phyloP scores from a whole-genome alignment of 2,113 vertebrate genomes.

The Leiothrix lutea region DNA sequence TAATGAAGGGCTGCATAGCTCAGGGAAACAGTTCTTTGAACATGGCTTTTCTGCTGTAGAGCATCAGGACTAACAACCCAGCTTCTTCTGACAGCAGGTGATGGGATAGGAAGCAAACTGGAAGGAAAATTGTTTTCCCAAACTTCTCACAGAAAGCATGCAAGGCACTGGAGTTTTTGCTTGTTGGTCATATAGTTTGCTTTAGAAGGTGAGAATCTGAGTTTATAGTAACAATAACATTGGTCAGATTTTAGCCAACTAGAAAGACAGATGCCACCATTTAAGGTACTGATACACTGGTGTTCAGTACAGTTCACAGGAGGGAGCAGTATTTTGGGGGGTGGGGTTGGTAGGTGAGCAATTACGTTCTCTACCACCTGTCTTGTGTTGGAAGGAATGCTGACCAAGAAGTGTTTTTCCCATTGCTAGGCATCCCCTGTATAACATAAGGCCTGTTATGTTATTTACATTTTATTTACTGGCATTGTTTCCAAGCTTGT shows the following conservation, averaged over 20 bases:
- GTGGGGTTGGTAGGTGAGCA: background rate
- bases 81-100: background rate
- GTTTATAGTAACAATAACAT: background rate
- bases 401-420: background rate
- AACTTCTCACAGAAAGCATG: background rate
- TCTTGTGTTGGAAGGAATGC: background rate
- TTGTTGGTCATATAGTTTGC: background rate
- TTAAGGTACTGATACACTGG: background rate
- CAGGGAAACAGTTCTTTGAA: conserved; percentile 27
- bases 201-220: background rate
- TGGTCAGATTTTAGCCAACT: background rate
- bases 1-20: conserved; percentile 28
- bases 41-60: background rate
- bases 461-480: background rate
- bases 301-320: background rate
- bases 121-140: background rate
- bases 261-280: rapidly evolving
- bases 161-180: background rate
- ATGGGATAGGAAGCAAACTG: background rate
- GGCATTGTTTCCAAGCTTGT: background rate
- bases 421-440: background rate
- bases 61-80: background rate
- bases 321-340: background rate
- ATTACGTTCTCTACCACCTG: background rate
- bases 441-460: background rate